Evolutionary conservation across 2,797 vertebrate species (phyloP).

Genomic region (Aplochiton taeniatus): DNA sequence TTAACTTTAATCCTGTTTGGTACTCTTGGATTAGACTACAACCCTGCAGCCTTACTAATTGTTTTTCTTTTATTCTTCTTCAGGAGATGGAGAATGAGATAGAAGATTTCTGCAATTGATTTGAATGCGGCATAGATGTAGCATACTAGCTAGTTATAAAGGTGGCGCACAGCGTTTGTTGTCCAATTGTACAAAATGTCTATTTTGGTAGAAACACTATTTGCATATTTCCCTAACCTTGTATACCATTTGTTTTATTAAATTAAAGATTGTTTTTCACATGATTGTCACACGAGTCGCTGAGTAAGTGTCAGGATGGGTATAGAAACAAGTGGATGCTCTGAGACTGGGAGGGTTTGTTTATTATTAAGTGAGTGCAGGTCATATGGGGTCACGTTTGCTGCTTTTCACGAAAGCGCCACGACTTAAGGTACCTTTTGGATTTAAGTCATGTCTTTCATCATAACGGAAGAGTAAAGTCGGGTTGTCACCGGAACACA

Average conservation of each 20-base stretch:
- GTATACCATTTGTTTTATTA: conserved; percentile 53
- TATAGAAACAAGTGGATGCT: no score
- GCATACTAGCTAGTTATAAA: conserved; percentile 11
- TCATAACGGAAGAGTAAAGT: no score
- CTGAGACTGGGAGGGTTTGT: no score
- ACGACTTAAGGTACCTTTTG: no score
- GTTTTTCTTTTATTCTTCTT: conserved; percentile 33
- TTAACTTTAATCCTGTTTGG: no score
- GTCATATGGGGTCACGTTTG: no score
- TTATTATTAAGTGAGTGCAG: no score
- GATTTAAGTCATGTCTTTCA: no score
- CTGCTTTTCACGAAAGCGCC: no score
- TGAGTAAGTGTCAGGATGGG: no score
- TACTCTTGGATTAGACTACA: no score
- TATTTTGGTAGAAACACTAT: conserved; percentile 60
- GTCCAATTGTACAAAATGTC: conserved; percentile 52
- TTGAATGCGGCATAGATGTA: conserved; percentile 12
- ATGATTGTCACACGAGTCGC: neutral
- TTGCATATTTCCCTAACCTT: conserved; percentile 45
- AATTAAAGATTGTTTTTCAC: conserved; percentile 49
- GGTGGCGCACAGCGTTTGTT: neutral
- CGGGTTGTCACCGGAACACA: no score
- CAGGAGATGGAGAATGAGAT: conserved; percentile 77
- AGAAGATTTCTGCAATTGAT: conserved; percentile 67
- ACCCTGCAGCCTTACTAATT: neutral